These are phyloP conservation scores for Limnephilus rhombicus DNA, from an alignment of 2,888 invertebrate genomes.

Conservation along the genomic window DNA sequence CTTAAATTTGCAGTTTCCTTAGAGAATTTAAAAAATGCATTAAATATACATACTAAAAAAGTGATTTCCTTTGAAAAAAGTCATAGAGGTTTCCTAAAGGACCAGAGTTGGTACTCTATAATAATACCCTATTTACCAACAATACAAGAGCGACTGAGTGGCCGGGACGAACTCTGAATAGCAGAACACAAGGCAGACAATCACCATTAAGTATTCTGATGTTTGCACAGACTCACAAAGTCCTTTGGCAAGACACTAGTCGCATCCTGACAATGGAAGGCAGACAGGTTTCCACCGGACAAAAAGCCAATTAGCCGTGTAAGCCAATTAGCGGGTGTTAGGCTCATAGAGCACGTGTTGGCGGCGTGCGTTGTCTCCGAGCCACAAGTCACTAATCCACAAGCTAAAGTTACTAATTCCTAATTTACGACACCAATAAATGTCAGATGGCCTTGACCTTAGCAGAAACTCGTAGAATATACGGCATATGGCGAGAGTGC, in stretches of 20 bases:
- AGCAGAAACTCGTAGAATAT: neutral
- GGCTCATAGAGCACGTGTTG: neutral
- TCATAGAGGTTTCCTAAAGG: neutral
- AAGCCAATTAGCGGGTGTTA: conserved; percentile 31
- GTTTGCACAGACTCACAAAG: neutral
- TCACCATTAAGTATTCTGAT: neutral
- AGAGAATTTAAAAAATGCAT: neutral
- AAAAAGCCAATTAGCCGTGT: conserved; percentile 38
- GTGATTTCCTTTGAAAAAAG: neutral
- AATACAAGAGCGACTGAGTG: neutral
- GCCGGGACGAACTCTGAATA: conserved; percentile 6
- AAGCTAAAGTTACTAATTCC: neutral
- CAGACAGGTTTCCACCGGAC: neutral
- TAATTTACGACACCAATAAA: neutral
- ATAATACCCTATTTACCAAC: neutral
- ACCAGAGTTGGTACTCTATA: neutral
- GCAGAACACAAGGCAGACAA: conserved; percentile 4
- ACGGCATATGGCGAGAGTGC: neutral
- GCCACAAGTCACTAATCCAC: neutral
- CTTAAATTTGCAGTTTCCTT: neutral
- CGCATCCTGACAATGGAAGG: neutral
- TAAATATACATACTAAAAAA: no score
- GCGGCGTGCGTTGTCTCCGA: neutral
- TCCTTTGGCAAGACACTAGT: neutral
- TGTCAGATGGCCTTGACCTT: neutral